Percentiles rank a stretch among this genome's conserved stretches.
Evolutionary conservation across 1,140 invertebrate species (phyloP).

Genomic region (Drosophila dunni): DNA sequence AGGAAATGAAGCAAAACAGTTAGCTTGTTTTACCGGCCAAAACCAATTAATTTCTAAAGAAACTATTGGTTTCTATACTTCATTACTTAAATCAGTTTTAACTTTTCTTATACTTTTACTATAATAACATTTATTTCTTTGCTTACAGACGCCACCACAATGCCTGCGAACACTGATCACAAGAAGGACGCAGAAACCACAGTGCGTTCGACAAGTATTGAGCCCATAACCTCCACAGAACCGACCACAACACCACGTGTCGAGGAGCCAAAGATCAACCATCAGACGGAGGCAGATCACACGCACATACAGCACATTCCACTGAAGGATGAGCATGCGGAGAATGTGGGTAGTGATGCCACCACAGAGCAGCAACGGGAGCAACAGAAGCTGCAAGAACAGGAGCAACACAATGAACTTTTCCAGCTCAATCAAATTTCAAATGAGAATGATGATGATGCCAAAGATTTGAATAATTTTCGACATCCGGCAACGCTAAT

Average conservation of each 20-base stretch:
- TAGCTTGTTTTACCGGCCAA: too few relatives aligned
- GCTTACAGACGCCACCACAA: conserved; percentile 50
- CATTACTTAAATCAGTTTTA: not conserved
- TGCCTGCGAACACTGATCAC: not conserved
- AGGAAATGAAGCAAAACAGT: not conserved
- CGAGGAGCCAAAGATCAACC: conserved; percentile 36
- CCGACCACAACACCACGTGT: conserved; percentile 75
- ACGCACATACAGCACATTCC: conserved; percentile 75
- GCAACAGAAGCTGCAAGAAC: conserved; percentile 40
- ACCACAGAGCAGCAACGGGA: conserved; percentile 60
- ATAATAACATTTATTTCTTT: not conserved
- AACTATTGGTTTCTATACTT: too few relatives aligned
- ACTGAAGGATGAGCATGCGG: conserved; percentile 64
- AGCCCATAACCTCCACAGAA: conserved; percentile 79
- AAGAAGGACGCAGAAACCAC: conserved; percentile 37
- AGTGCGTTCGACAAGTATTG: conserved; percentile 73
- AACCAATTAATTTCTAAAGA: too few relatives aligned
- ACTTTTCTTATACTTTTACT: not conserved
- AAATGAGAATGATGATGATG: conserved; percentile 73
- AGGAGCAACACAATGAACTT: conserved; percentile 60
- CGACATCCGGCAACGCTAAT: conserved; percentile 81
- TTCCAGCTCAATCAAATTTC: conserved; percentile 71
- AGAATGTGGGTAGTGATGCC: conserved; percentile 49
- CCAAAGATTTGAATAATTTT: conserved; percentile 82
- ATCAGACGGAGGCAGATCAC: conserved; percentile 43